Evolutionary conservation across 53 echinoderm and acorn worm genomes (phyloP), one percentile per base, ranked within the genome.

Genomic region (Hippasteria phrygiana): DNA sequence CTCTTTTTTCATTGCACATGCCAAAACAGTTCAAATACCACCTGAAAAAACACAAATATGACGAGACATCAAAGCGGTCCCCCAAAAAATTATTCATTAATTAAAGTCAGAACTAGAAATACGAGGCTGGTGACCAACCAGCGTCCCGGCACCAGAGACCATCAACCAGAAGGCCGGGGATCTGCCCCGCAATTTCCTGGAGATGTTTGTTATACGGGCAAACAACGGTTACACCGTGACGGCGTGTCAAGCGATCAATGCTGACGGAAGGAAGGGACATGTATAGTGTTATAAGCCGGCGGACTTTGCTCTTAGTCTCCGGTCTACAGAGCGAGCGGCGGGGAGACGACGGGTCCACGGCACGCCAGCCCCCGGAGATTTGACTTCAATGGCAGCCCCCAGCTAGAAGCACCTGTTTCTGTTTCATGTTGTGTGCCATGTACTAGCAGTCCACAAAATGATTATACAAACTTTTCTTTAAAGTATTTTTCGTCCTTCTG

Each of bases 201-300:
- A 12, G 33, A 32, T 53, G 34, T 43, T 28, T 54, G 50, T 34
- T 6, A 31, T 34, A 22, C 18, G 53, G 35, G 43, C 33, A 54
- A 76, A 76, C 76, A 53, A 76, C 32, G 76, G n/a, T 51, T 31
- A 20, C 36, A 76, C 76, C 76, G 76, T 76, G n/a, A 76, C 76
- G 50, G 18, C 29, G 50, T 76, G 76, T 76, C 53, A 48, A 76
- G 31, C 76, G 51, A 76, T 76, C 76, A 50, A 76, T 76, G 8
- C 20, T 1, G 6, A 22, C 51, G 76, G 53, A 33, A 32, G 76
- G 51, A 26, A 47, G 47, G 50, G 32, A 75, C 39, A 24, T 2
- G 48, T 24, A 31, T 76, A 13, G 1, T 53, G 16, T 6, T 34
- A 36, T 1, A 76, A 7, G 31, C 76, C 76, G 13, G 37, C 16